These are phyloP conservation scores for Drosophila tani DNA, from an alignment of 1,140 invertebrate genomes.

Conservation along the genomic window DNA sequence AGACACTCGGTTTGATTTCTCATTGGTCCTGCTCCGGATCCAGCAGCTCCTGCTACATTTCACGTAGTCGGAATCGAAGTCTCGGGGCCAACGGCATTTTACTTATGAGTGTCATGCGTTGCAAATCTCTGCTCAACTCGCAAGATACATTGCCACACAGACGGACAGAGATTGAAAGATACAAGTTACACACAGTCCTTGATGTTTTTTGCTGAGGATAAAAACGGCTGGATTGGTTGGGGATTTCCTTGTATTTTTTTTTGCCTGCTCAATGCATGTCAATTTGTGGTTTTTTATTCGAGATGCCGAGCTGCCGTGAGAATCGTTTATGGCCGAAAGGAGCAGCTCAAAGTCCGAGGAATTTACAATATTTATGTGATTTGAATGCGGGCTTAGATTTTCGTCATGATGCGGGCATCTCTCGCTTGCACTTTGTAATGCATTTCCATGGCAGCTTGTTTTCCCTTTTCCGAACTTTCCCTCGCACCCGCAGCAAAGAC, in stretches of 20 bases:
- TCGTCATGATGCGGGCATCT: constrained; percentile 49
- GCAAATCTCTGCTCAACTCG: constrained; percentile 66
- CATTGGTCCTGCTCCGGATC: constrained; percentile 40
- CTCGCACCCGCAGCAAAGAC: constrained; percentile 44
- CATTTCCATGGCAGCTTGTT: constrained; percentile 17
- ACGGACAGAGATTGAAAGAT: constrained; percentile 37
- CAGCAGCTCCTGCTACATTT: constrained; percentile 2
- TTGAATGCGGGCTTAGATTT: constrained; percentile 69
- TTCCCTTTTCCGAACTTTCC: constrained; percentile 5
- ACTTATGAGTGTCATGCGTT: constrained; percentile 79
- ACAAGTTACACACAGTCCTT: constrained; percentile 35
- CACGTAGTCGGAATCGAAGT: constrained; percentile 31
- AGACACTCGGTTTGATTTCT: constrained; percentile 62
- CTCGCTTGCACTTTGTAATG: constrained; percentile 37
- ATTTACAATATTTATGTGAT: constrained; percentile 66
- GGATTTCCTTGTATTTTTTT: neutral
- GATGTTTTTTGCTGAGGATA: constrained; percentile 31
- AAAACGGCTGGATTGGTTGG: constrained; percentile 22
- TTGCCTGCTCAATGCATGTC: constrained; percentile 65
- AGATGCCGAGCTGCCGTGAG: constrained; percentile 41
- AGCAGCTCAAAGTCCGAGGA: constrained; percentile 32
- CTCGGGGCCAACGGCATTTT: constrained; percentile 57
- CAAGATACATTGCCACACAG: constrained; percentile 53
- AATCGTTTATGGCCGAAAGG: constrained; percentile 57
- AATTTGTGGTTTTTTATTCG: constrained; percentile 67